Evolutionary conservation across 2,113 vertebrate species (phyloP).

Genomic region (Lycocorax pyrrhopterus): DNA sequence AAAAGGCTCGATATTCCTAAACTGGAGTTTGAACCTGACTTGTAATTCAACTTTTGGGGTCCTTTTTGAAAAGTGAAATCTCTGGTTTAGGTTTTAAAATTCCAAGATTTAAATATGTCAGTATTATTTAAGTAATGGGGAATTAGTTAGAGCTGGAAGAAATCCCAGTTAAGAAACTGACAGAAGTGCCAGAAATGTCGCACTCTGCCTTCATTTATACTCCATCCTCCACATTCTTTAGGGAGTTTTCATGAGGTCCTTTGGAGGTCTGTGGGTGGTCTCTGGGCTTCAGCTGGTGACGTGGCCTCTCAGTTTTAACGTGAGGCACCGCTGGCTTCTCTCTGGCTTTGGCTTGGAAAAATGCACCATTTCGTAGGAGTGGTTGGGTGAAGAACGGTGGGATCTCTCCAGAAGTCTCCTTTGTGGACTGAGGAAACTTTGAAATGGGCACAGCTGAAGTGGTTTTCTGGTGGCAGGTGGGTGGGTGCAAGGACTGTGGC

Average conservation of each 20-base stretch:
- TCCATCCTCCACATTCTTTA: not conserved
- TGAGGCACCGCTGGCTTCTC: not conserved
- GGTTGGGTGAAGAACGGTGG: not conserved
- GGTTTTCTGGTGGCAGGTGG: not conserved
- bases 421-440: not conserved
- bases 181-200: not conserved
- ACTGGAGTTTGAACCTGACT: not conserved
- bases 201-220: not conserved
- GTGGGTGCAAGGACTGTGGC: fast-evolving
- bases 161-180: not conserved
- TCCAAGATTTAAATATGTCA: not conserved
- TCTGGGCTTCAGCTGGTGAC: not conserved
- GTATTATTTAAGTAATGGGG: not conserved
- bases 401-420: not conserved
- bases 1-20: not conserved
- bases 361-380: not conserved
- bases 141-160: not conserved
- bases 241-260: not conserved
- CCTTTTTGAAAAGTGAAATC: not conserved
- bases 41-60: not conserved
- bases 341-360: not conserved
- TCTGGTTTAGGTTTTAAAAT: not conserved
- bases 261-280: not conserved
- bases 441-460: not conserved
- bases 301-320: not conserved